Base-by-base conservation (phyloP, 2,113 vertebrate species). In the Gadus macrocephalus region DNA sequence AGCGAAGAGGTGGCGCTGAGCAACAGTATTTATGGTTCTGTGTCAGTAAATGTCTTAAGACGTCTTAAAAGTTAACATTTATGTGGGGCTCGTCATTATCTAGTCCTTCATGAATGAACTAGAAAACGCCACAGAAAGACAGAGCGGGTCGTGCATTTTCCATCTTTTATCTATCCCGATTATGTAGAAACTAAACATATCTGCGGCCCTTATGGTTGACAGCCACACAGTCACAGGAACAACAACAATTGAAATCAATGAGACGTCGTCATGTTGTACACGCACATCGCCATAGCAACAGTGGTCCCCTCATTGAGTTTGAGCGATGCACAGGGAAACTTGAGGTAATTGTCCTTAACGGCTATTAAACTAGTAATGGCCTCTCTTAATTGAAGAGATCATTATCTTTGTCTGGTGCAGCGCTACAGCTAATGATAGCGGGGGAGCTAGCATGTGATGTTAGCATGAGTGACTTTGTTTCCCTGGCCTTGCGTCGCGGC, bases 151-250 rank as follows among this genome's bases (percentile, higher is more conserved):
- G 6, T 35, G 31, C 31, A 7, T 35, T 35, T 35, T 7, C 2
- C 31, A 35, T 35, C 31, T 35, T 35, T 35, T 20, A 20, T 20
- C 31, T 35, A 35, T 35, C 31, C 31, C 31, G 6, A 35, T 35
- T 4, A 35, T 7, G 6, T 35, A 35, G 31, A 35, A 35, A 49
- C 9, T 1, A 49, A 49, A 49, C 11, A 87, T 94, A 87, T 79
- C 15, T 94, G 93, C 95, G 95, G 93, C 93, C 97, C 94, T 93
- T 95, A 90, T 93, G 89, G 95, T 95, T 96, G 95, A 96, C 91
- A 93, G 87, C 94, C 93, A 91, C 83, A 75, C 86, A 91, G 94
- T 93, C 93, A 83, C 91, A 91, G 89, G 93, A 90, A 80, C 84
- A 73, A 86, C 78, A 16, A 58, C 55, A n/a, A 35, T 35, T 64